phyloP scores from a whole-genome alignment of 1,140 invertebrate genomes.

The Holcopasites calliopsidis region DNA sequence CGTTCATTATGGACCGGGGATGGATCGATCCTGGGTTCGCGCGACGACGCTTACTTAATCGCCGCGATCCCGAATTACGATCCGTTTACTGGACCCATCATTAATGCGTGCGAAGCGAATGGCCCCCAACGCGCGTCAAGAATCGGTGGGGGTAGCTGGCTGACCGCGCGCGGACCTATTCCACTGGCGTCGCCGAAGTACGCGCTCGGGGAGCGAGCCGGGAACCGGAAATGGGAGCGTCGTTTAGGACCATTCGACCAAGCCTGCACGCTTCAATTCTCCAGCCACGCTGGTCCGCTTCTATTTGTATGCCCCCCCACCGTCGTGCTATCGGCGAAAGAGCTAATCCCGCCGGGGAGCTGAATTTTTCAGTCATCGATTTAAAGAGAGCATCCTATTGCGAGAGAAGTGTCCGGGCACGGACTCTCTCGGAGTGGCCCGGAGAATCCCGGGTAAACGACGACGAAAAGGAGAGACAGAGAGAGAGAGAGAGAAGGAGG shows the following conservation, averaged over 20 bases:
- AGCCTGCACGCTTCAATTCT: constrained; percentile 25
- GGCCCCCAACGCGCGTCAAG: neutral
- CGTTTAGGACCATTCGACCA: constrained; percentile 32
- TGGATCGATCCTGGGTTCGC: constrained; percentile 2
- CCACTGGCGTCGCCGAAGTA: neutral
- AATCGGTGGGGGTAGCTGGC: no score
- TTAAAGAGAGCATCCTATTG: constrained; percentile 42
- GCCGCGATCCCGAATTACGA: no score
- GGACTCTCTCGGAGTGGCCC: neutral
- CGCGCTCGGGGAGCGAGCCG: neutral
- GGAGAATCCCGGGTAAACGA: no score
- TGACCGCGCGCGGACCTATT: constrained; percentile 10
- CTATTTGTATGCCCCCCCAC: neutral
- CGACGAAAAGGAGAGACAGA: neutral
- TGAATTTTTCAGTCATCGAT: constrained; percentile 56
- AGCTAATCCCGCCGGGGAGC: constrained; percentile 36
- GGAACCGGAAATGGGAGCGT: constrained; percentile 13
- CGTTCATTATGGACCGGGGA: neutral
- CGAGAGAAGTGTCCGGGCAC: neutral
- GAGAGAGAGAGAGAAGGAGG: neutral
- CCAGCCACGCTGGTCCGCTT: neutral
- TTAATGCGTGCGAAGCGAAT: constrained; percentile 17
- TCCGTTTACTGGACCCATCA: no score
- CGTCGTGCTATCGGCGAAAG: neutral
- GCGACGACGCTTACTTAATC: neutral